A percentile compares a stretch with the other conserved stretches of the same genome.
These are phyloP conservation scores for Laticauda colubrina DNA, from an alignment of 2,113 vertebrate species.

Conservation along the genomic window DNA sequence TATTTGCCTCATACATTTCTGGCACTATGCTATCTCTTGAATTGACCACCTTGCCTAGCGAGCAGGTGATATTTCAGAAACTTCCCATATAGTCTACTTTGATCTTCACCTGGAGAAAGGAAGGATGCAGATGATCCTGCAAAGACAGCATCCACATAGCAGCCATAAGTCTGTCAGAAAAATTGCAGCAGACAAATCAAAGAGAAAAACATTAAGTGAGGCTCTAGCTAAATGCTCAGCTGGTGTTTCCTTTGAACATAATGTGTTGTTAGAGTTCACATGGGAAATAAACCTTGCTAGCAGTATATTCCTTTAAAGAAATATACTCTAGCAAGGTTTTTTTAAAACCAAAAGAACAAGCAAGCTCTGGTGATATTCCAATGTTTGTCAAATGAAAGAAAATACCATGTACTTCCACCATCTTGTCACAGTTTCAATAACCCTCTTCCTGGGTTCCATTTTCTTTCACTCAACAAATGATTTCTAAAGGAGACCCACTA, in stretches of 20 bases:
- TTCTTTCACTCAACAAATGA: not conserved
- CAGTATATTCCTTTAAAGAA: not conserved
- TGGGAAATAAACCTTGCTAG: not conserved
- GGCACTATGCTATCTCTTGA: not conserved
- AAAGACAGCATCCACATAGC: not conserved
- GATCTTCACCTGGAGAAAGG: not conserved
- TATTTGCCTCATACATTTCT: not conserved
- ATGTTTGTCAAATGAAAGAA: not conserved
- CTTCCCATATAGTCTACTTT: not conserved
- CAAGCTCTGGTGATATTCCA: not conserved
- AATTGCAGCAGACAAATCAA: not conserved
- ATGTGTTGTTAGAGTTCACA: not conserved
- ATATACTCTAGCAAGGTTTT: fast-evolving
- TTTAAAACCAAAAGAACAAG: not conserved
- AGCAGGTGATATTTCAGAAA: not conserved
- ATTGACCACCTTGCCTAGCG: not conserved
- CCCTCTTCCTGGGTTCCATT: not conserved
- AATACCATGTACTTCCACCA: fast-evolving
- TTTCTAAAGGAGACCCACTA: not conserved
- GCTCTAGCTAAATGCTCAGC: not conserved
- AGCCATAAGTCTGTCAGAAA: not conserved
- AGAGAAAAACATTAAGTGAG: fast-evolving
- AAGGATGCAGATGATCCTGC: not conserved
- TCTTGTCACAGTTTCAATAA: fast-evolving
- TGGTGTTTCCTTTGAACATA: not conserved